Conservation (phyloP, 1,140 invertebrate species). For the Uloborus diversus region DNA sequence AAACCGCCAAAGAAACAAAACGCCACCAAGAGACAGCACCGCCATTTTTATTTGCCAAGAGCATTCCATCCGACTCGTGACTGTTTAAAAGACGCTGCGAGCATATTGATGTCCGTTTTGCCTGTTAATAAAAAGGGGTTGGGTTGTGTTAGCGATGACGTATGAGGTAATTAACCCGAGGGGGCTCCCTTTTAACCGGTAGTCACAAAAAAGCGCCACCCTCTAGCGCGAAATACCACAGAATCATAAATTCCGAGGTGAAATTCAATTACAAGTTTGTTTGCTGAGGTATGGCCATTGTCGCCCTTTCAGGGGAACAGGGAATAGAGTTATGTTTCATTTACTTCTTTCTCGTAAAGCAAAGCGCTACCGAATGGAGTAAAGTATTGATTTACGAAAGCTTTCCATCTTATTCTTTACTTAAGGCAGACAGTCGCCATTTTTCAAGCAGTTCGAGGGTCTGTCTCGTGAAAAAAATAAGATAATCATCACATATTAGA, state of each 20-base stretch:
- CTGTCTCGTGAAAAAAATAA: too few species aligned
- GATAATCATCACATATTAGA: too few species aligned
- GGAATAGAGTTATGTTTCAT: too few species aligned
- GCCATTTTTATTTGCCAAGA: too few species aligned
- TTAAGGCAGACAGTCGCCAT: too few species aligned
- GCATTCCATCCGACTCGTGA: conserved; percentile 1
- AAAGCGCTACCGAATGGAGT: too few species aligned
- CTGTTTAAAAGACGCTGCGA: background rate
- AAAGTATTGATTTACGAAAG: too few species aligned
- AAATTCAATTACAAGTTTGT: background rate
- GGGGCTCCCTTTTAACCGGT: background rate
- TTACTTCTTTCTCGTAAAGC: too few species aligned
- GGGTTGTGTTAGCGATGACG: conserved; percentile 34
- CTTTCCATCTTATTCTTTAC: too few species aligned
- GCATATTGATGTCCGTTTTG: conserved; percentile 7
- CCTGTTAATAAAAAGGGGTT: conserved; percentile 2
- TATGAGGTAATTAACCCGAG: conserved; percentile 23
- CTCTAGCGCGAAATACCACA: background rate
- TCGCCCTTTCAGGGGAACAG: background rate
- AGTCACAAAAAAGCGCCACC: background rate
- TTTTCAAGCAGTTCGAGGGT: too few species aligned
- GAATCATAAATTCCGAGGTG: background rate
- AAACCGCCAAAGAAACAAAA: too few species aligned
- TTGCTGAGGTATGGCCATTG: background rate
- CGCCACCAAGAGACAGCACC: too few species aligned